Evolutionary conservation across 2,888 invertebrate genomes (phyloP).

Genomic region (Anorthoa munda): DNA sequence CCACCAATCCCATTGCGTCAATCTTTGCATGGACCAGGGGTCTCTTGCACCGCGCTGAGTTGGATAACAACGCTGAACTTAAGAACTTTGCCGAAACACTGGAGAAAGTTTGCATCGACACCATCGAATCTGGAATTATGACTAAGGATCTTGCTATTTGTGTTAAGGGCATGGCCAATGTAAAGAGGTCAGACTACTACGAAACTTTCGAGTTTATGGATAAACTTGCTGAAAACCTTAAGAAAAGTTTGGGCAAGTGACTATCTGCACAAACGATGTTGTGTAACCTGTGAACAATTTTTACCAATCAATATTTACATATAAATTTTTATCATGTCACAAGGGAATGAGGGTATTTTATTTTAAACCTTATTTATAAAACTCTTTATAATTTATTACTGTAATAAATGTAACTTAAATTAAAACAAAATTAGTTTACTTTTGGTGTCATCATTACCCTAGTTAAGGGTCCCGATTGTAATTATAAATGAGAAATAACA

Average conservation of each 20-base stretch:
- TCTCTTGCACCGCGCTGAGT: conserved; percentile 97
- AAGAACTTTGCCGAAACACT: conserved; percentile 96
- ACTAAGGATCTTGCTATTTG: conserved; percentile 99
- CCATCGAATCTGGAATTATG: conserved; percentile 98
- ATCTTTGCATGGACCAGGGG: conserved; percentile 99
- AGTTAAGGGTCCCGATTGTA: conserved; percentile 21
- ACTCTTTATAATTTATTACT: conserved; percentile 78
- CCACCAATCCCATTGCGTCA: conserved; percentile 99
- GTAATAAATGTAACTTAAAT: conserved; percentile 71
- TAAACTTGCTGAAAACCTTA: conserved; percentile 97
- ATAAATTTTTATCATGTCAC: conserved; percentile 69
- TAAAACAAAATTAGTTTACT: conserved; percentile 47
- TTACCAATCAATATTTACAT: conserved; percentile 61
- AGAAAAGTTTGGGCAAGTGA: conserved; percentile 91
- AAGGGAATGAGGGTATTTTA: conserved; percentile 80
- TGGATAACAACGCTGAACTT: conserved; percentile 96
- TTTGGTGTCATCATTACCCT: conserved; percentile 34
- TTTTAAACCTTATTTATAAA: conserved; percentile 72
- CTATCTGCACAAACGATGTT: conserved; percentile 74
- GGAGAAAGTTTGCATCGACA: conserved; percentile 97
- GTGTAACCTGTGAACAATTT: conserved; percentile 79
- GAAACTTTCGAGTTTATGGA: conserved; percentile 99
- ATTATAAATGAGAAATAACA: conserved; percentile 43
- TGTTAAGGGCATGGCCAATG: conserved; percentile 97
- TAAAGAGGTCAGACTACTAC: conserved; percentile 95